Evolutionary conservation across 2,797 vertebrate genomes (phyloP), one percentile per base, ranked within the genome.

Genomic region (Clarias laeviceps): DNA sequence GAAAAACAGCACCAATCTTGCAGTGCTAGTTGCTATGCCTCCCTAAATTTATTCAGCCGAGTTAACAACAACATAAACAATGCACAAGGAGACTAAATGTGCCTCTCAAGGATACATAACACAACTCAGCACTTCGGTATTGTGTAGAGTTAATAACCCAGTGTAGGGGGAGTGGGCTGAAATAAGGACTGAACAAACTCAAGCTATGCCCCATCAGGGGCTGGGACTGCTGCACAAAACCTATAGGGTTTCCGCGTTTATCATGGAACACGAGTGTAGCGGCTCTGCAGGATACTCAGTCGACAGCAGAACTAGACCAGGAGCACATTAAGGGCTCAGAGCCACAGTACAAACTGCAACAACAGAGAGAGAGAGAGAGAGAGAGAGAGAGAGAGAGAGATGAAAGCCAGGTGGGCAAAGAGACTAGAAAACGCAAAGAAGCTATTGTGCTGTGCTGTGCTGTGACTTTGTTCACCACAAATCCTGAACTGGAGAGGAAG

Each of bases 121-220:
- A 74, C 85, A 74, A 61, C 79, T 86, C 73, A 70, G 78, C 84
- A 82, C 61, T 84, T 86, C 89, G 65, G 62, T 77, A 85, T 82
- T 76, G 87, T 82, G 87, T 84, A 80, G 64, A 87, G 84, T 87
- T 83, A 88, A 86, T 56, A 50, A 61, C 64, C 82, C 45, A 59
- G 70, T 9, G 24, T 70, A 45, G 80, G 69, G 86, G 87, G 89
- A 91, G 89, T 73, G 82, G 57, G 61, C 27, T 50, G 70, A 24
- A 64, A n/a, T 40, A 87, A 87, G 89, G 91, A 90, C 87, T 91
- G 88, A 93, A 89, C 88, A 79, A 87, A 83, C 74, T 78, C 88
- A 89, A 93, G 90, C 70, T 80, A 86, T 83, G 86, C 83, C 80
- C 90, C 91, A 90, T 89, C 82, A 86, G 77, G 59, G 70, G 81